Evolutionary conservation across 2,888 invertebrate species (phyloP), one percentile per base, ranked within the genome.

Genomic region (Sphecodes monilicornis): DNA sequence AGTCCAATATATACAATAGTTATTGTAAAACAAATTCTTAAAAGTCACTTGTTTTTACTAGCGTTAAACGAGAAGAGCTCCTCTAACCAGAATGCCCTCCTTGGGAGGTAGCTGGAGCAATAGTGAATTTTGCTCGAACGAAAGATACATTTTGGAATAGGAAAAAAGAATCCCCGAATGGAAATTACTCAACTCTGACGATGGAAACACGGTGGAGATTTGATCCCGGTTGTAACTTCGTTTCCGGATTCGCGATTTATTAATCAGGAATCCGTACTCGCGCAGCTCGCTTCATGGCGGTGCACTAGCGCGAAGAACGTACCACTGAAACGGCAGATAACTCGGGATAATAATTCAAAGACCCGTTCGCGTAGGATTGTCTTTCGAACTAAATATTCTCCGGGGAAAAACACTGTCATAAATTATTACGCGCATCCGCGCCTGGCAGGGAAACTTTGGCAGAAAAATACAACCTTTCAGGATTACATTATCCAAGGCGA

Each of bases 371-470:
- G 82, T 54, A 11, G 70, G 77, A 77, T 84, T 82, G 82, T 82
- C 83, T 82, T 82, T 77, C 77, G 64, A 41, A 74, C 83, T 84
- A 84, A 84, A 77, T 82, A 84, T 82, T 84, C 84, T 18, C 74
- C 36, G 74, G 43, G 84, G 77, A 77, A 82, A 82, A 84, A 84
- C 84, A 77, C 64, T 36, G 77, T 74, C 83, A 36, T 84, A 84
- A 84, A 84, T 82, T 82, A 84, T 70, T 54, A 64, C 41, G 50
- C 11, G 71, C 36, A 60, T 54, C 54, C 68, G 32, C 41, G 64
- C n/a, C n/a, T 1, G 46, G 10, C 46, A n/a, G 41, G 70, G 32
- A 60, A 72, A 57, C 68, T 82, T 70, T 16, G 36, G 36, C 29
- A 73, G 82, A 77, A 84, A 82, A 84, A 77, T 82, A 82, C 84